Evolutionary conservation across 2,888 invertebrate species (phyloP), one percentile per base, ranked within the genome.

Genomic region (Bugulina stolonifera): DNA sequence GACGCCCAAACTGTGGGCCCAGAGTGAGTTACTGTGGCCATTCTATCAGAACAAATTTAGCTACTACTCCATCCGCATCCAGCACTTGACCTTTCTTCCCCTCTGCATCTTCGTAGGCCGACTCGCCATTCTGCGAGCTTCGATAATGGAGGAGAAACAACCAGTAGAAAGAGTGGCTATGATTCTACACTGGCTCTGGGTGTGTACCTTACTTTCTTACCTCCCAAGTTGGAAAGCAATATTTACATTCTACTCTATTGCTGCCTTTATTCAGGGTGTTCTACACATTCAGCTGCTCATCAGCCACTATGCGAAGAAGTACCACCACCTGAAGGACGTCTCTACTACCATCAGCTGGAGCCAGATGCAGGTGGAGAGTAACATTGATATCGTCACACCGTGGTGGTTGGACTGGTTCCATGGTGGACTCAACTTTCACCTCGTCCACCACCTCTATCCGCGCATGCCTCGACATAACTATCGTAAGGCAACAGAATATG

Each of bases 391-490:
- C 23, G 52, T 29, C 14, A 74, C 73, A 27, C 74, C 74, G 1
- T 35, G 57, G 25, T 74, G 74, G 74, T 10, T 74, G 29, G 74
- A 74, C 73, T 74, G 74, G 74, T 74, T 74, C 54, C 73, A 74
- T 64, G 74, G 74, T n/a, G 74, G 74, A n/a, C 69, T 74, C 25
- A 74, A 74, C 64, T 73, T 74, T 27, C 74, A 74, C 69, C 52
- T 74, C 22, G 74, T 75, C 23, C 74, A 74, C 35, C 74, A 74
- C 54, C 54, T 74, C 34, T 74, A 69, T 64, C 74, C 74, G 23
- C 54, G 43, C 14, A 74, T 74, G 73, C 73, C 74, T 18, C 23
- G 74, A 27, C 71, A 73, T 23, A 58, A 73, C 35, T 71, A 55
- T 43, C 58, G 74, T 22, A 54, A 57, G 29, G 74, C 74, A 1